Percentiles rank a stretch among this genome's conserved stretches.
These are phyloP conservation scores for Tenthredo livida DNA, from an alignment of 2,888 invertebrate genomes.

Conservation along the genomic window DNA sequence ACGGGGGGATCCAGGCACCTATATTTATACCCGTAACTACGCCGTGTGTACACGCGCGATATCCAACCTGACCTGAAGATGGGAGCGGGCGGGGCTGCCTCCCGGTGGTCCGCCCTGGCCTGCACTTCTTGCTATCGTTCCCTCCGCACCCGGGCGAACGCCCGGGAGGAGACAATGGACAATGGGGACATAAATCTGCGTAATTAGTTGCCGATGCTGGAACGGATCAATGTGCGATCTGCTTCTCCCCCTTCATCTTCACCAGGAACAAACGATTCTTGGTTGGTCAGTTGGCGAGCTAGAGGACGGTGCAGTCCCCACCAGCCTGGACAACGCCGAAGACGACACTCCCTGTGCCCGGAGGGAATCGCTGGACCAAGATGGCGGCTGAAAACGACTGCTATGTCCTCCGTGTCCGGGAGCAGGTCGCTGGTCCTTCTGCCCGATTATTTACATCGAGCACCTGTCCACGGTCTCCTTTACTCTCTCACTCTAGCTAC, in stretches of 20 bases:
- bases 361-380: conserved; percentile 49
- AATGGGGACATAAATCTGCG: conserved; percentile 96
- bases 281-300: conserved; percentile 76
- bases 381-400: conserved; percentile 44
- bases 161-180: conserved; percentile 87
- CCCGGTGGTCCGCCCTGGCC: conserved; percentile 72
- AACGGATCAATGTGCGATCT: conserved; percentile 78
- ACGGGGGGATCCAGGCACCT: not conserved
- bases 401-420: conserved; percentile 50
- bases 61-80: conserved; percentile 28
- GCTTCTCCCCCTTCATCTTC: conserved; percentile 67
- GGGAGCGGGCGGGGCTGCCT: conserved; percentile 72
- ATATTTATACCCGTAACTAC: conserved; percentile 14
- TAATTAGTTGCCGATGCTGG: conserved; percentile 90
- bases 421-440: conserved; percentile 38
- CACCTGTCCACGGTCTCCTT: conserved; percentile 77
- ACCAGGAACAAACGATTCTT: conserved; percentile 75
- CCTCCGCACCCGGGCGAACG: conserved; percentile 58
- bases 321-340: conserved; percentile 58
- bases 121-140: conserved; percentile 54
- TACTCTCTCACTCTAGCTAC: conserved; percentile 66
- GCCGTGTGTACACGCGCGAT: conserved; percentile 24
- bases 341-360: conserved; percentile 53
- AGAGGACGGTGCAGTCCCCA: conserved; percentile 75
- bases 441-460: conserved; percentile 65